These are phyloP conservation scores for Chelonus formosanus DNA, from an alignment of 2,888 invertebrate species.

Conservation along the genomic window DNA sequence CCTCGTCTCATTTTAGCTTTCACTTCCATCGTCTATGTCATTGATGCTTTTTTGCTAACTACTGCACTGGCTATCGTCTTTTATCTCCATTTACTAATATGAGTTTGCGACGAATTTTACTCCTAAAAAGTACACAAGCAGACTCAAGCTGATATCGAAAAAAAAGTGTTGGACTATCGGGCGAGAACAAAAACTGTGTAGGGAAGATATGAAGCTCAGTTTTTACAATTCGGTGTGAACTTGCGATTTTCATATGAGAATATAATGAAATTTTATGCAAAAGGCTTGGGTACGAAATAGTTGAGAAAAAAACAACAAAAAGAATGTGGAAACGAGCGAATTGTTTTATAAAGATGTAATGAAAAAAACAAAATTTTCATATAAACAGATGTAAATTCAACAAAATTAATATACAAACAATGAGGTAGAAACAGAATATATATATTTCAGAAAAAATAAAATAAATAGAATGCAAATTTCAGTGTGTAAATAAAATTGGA, in stretches of 20 bases:
- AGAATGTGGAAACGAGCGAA: neutral
- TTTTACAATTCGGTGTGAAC: neutral
- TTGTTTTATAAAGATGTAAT: no score
- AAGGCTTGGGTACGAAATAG: slow-evolving; percentile 2
- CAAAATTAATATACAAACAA: no score
- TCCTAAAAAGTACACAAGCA: neutral
- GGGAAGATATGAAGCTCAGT: neutral
- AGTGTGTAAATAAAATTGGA: neutral
- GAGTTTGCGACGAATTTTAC: no score
- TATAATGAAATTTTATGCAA: slow-evolving; percentile 33
- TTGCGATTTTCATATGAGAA: slow-evolving; percentile 8
- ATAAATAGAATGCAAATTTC: no score
- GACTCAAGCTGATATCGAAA: no score
- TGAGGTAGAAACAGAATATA: no score
- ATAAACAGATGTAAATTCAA: no score
- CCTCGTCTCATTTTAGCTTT: slow-evolving; percentile 21
- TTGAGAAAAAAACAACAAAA: neutral
- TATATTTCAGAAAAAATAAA: no score
- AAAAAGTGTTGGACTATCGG: no score
- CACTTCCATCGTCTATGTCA: slow-evolving; percentile 3
- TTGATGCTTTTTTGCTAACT: slow-evolving; percentile 9
- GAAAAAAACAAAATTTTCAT: no score
- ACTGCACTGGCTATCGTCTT: slow-evolving; percentile 23
- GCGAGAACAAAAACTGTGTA: no score
- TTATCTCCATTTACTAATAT: slow-evolving; percentile 1